Percentiles rank a stretch among this genome's conserved stretches.
These are phyloP conservation scores for Limnodromus scolopaceus DNA, from an alignment of 2,797 vertebrate species.

Conservation along the genomic window DNA sequence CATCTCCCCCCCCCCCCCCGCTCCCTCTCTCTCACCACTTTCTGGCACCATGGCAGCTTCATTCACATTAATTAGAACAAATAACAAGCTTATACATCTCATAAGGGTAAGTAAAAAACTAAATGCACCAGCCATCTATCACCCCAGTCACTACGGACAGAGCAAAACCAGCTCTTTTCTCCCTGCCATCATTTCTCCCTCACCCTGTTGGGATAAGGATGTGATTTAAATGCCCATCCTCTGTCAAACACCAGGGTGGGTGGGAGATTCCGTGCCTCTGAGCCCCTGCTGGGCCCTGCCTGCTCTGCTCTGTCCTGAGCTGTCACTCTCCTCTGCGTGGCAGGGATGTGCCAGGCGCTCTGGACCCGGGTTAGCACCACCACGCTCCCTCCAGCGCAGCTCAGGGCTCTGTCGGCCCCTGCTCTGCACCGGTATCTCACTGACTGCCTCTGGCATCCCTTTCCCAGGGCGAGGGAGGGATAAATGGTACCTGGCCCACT, in stretches of 20 bases:
- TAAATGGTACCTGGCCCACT: not conserved
- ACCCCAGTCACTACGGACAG: not conserved
- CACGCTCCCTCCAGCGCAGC: not conserved
- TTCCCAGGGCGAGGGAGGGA: not conserved
- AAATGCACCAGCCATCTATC: not conserved
- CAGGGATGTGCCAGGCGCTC: not conserved
- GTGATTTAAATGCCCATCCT: not conserved
- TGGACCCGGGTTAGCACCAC: not conserved
- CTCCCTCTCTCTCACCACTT: not conserved
- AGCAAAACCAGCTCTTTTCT: not conserved
- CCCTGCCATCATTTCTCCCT: not conserved
- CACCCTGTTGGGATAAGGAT: not conserved
- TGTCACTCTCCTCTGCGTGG: not conserved
- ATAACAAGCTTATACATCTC: slow-evolving; percentile 28
- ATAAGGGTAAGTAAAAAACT: slow-evolving; percentile 15
- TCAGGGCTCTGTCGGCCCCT: not conserved
- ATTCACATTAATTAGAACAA: slow-evolving; percentile 57
- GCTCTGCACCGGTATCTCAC: not conserved
- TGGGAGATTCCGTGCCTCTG: not conserved
- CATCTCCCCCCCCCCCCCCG: not conserved
- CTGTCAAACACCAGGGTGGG: not conserved
- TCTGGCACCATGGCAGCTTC: slow-evolving; percentile 32
- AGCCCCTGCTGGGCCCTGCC: not conserved
- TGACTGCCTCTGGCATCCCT: not conserved
- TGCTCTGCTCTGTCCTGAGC: not conserved